phyloP scores from a whole-genome alignment of 1,140 invertebrate genomes.

The Drosophila pachea region DNA sequence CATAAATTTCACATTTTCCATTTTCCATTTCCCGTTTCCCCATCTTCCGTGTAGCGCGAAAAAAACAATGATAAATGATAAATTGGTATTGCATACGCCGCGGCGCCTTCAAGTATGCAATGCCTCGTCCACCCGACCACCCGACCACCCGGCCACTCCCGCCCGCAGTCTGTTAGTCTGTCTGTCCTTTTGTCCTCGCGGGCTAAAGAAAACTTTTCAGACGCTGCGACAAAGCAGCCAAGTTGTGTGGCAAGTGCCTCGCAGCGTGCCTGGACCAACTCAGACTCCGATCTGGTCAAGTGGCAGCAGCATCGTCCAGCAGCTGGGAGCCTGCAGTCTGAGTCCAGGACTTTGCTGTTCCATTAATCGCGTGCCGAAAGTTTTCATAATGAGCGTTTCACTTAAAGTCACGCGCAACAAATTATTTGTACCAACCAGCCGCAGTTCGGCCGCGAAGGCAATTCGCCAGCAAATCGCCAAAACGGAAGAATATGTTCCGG shows the following conservation, averaged over 20 bases:
- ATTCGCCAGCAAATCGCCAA: neutral
- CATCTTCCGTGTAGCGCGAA: neutral
- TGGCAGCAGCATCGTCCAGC: constrained; percentile 14
- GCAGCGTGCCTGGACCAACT: constrained; percentile 5
- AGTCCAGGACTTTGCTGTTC: constrained; percentile 4
- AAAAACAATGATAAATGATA: constrained; percentile 71
- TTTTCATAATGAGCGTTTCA: constrained; percentile 66
- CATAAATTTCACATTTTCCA: constrained; percentile 68
- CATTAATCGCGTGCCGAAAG: constrained; percentile 62
- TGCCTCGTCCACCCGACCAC: neutral
- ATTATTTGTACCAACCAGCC: neutral
- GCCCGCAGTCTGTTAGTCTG: constrained; percentile 3
- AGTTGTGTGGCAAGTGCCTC: constrained; percentile 23
- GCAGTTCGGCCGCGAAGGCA: neutral
- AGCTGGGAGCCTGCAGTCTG: neutral
- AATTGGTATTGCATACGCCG: constrained; percentile 61
- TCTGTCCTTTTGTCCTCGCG: constrained; percentile 28
- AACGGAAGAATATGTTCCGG: neutral
- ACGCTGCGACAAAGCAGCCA: constrained; percentile 68
- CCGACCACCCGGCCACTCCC: neutral
- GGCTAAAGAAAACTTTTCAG: constrained; percentile 64
- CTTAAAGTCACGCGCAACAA: constrained; percentile 39
- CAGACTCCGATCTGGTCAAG: constrained; percentile 57
- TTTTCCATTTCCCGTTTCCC: neutral
- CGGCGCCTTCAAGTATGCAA: constrained; percentile 20